A percentile compares a stretch with the other conserved stretches of the same genome.
Evolutionary conservation across 2,113 vertebrate species (phyloP).

Genomic region (Platichthys stellatus): DNA sequence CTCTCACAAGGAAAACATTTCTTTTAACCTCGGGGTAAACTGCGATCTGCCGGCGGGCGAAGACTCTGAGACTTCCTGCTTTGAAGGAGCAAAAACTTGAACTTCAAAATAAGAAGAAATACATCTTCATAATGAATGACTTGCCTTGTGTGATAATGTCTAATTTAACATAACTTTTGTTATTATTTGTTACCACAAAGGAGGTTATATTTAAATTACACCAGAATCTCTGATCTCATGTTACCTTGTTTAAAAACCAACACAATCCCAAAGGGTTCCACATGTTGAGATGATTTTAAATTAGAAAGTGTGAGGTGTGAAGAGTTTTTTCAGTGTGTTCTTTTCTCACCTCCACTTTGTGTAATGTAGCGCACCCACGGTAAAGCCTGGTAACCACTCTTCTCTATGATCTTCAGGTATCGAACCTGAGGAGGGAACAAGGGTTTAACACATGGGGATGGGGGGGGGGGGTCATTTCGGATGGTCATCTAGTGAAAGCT

Average conservation of each 20-base stretch:
- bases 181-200: too few species aligned
- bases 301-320: not conserved
- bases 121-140: too few species aligned
- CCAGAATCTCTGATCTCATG: too few species aligned
- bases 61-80: not conserved
- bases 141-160: too few species aligned
- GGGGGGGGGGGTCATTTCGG: not conserved
- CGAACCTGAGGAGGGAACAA: slow-evolving; percentile 78
- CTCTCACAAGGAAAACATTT: slow-evolving; percentile 28
- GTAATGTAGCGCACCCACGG: slow-evolving; percentile 89
- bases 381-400: slow-evolving; percentile 86
- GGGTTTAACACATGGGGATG: not conserved
- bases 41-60: not conserved
- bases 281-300: too few species aligned
- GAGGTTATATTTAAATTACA: too few species aligned
- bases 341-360: slow-evolving; percentile 84
- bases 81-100: too few species aligned
- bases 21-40: slow-evolving; percentile 12
- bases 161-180: too few species aligned
- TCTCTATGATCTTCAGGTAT: slow-evolving; percentile 88
- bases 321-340: not conserved
- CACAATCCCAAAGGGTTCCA: too few species aligned
- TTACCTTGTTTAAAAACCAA: too few species aligned
- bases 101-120: too few species aligned
- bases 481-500: too few species aligned